Evolutionary conservation across 2,113 vertebrate genomes (phyloP).

Genomic region (Semnornis frantzii): DNA sequence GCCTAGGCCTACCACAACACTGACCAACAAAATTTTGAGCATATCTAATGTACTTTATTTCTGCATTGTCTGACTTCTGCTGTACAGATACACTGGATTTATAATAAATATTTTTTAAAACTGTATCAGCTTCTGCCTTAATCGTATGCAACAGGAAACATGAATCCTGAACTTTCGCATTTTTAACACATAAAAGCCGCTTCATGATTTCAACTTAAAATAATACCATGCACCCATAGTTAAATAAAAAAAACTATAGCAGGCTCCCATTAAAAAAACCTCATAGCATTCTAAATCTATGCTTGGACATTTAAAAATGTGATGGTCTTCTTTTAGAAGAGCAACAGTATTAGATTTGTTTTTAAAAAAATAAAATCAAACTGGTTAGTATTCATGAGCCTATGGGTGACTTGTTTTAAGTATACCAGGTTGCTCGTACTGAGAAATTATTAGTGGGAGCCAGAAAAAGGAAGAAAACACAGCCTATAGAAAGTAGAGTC

Average conservation of each 20-base stretch:
- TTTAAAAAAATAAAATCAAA: neutral
- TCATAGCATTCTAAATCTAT: neutral
- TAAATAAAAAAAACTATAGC: neutral
- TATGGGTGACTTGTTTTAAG: neutral
- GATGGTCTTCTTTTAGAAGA: neutral
- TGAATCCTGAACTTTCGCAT: neutral
- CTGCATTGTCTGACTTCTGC: neutral
- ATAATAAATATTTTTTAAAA: neutral
- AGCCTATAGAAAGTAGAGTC: neutral
- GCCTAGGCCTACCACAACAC: too few species aligned
- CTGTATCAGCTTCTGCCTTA: neutral
- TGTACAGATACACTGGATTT: neutral
- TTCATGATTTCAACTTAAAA: neutral
- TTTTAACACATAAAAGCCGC: neutral
- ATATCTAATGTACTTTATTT: neutral
- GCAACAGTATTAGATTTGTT: neutral
- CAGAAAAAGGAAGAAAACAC: neutral
- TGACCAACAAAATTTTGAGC: neutral
- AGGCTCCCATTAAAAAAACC: neutral
- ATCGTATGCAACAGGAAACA: neutral
- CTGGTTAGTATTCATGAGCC: neutral
- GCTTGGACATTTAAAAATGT: neutral
- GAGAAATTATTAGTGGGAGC: neutral
- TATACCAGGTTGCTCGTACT: neutral
- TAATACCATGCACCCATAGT: neutral